Conservation (phyloP, 2,797 vertebrate genomes). For the Picus viridis region DNA sequence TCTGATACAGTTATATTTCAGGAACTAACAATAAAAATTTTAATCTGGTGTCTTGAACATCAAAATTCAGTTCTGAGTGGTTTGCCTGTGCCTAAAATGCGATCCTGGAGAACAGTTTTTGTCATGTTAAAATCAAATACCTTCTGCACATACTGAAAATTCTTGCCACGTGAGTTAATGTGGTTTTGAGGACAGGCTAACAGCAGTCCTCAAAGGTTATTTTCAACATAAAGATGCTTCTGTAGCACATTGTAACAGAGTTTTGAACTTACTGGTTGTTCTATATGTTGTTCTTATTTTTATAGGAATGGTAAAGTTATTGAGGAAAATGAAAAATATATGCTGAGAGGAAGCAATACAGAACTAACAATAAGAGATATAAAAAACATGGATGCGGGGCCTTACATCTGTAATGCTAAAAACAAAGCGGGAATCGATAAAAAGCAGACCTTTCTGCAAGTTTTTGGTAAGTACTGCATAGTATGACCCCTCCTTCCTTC, state of each 20-base stretch:
- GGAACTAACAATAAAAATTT: not conserved
- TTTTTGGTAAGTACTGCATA: slow-evolving; percentile 89
- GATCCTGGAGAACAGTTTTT: not conserved
- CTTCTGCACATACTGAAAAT: not conserved
- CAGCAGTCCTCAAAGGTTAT: not conserved
- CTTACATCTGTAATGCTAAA: slow-evolving; percentile 89
- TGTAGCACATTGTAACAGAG: not conserved
- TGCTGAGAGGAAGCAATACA: slow-evolving; percentile 84
- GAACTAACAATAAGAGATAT: slow-evolving; percentile 91
- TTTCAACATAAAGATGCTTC: not conserved
- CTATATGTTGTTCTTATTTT: not conserved
- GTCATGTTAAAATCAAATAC: not conserved
- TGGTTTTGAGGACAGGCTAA: not conserved
- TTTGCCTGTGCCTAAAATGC: not conserved
- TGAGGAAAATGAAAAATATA: slow-evolving; percentile 90
- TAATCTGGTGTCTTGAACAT: not conserved
- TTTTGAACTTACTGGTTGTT: not conserved
- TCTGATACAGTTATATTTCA: not conserved
- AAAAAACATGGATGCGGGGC: slow-evolving; percentile 86
- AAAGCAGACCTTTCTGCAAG: slow-evolving; percentile 91
- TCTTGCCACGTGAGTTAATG: not conserved
- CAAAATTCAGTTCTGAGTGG: not conserved
- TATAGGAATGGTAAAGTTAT: slow-evolving; percentile 89
- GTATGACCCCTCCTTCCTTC: not conserved
- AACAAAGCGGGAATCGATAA: slow-evolving; percentile 96